Evolutionary conservation across 2,888 invertebrate species (phyloP), one percentile per base, ranked within the genome.

Genomic region (Hesperia comma): DNA sequence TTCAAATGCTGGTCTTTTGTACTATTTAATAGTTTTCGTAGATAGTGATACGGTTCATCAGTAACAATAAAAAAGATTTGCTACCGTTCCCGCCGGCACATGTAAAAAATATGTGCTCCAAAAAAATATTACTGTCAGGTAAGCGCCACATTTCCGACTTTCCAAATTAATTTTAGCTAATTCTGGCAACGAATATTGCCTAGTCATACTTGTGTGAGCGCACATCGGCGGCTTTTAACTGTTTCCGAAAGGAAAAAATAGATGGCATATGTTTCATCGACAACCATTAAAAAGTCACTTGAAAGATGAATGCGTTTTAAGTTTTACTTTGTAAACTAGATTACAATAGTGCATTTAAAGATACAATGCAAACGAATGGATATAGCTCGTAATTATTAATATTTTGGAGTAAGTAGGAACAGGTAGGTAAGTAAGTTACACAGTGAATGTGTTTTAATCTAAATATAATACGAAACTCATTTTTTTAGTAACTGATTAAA

Each of bases 111-210:
- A 71, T 79, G 79, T 77, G 78, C 82, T 82, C 75, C 61, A 69
- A 68, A 70, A 75, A 78, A 80, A 80, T 84, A 82, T 82, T 79
- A 77, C 86, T 91, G 90, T 88, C 90, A 88, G 91, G 78, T 77
- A 70, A 74, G 75, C 75, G 77, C 76, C 79, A 79, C 78, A 74
- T 79, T 81, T 79, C 81, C 80, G 83, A 82, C 77, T 82, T 85
- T 75, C 78, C 79, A 87, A 90, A 92, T 91, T 88, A 88, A 90
- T 91, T 90, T 86, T 79, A 74, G 86, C 83, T 88, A 86, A 85
- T 85, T 86, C 78, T 79, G 79, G 78, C 79, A 76, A 77, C 77
- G 71, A 80, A 84, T 86, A 83, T 73, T 86, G 92, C 80, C 82
- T 84, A 91, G 89, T 92, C 92, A 92, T 84, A 84, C 77, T 80